phyloP scores from a whole-genome alignment of 2,113 vertebrate genomes.

The Engystomops pustulosus region DNA sequence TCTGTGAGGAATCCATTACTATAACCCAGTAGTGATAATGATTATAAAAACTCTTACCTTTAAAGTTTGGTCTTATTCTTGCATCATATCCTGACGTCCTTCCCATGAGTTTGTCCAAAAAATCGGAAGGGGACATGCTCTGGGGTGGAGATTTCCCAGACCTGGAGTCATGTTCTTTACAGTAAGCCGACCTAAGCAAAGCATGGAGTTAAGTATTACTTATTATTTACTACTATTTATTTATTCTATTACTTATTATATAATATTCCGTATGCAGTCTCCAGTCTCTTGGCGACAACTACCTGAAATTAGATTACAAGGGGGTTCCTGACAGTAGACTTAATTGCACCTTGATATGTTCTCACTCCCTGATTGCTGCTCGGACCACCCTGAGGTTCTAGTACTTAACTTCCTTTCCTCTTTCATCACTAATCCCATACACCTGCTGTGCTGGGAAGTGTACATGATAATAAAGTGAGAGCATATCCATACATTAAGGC shows the following conservation, averaged over 20 bases:
- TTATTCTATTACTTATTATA: too few relatives aligned
- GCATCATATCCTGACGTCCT: conserved; percentile 97
- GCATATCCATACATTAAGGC: neutral
- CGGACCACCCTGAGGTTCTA: too few relatives aligned
- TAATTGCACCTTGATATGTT: too few relatives aligned
- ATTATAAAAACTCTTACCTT: conserved; percentile 80
- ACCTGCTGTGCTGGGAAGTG: neutral
- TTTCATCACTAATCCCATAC: neutral
- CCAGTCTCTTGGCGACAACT: too few relatives aligned
- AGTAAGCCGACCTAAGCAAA: conserved; percentile 83
- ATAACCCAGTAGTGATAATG: neutral
- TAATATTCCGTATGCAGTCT: too few relatives aligned
- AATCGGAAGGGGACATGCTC: conserved; percentile 95
- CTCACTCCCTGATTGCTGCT: too few relatives aligned
- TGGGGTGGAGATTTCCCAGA: conserved; percentile 84
- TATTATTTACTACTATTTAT: too few relatives aligned
- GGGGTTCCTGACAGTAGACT: too few relatives aligned
- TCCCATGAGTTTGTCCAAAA: conserved; percentile 98
- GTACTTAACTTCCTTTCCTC: neutral
- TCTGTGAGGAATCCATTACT: neutral
- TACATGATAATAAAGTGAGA: neutral
- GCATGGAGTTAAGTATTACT: conserved; percentile 62
- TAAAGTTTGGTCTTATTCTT: conserved; percentile 97
- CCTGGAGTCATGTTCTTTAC: conserved; percentile 95
- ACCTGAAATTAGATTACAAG: too few relatives aligned